phyloP scores from a whole-genome alignment of 2,113 vertebrate genomes.

The Xyrauchen texanus region DNA sequence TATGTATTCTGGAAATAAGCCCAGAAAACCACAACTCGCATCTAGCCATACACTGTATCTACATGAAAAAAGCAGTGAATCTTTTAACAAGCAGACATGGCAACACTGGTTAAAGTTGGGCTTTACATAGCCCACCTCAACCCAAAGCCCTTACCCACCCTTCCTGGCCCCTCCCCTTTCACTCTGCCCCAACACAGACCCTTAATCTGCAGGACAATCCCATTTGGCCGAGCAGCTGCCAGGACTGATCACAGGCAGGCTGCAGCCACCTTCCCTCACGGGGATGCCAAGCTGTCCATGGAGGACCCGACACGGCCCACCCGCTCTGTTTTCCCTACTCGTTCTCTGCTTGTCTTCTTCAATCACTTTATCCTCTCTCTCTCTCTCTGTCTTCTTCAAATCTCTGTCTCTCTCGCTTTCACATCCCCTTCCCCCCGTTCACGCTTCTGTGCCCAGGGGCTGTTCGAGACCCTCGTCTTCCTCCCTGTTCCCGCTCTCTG shows the following conservation, averaged over 20 bases:
- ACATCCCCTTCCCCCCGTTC: not conserved
- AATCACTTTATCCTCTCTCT: conserved; percentile 22
- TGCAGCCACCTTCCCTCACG: conserved; percentile 60
- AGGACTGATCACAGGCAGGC: conserved; percentile 66
- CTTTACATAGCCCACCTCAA: too few relatives aligned
- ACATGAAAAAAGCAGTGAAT: too few relatives aligned
- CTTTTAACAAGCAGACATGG: too few relatives aligned
- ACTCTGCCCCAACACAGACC: conserved; percentile 60
- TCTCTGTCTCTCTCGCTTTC: conserved; percentile 16
- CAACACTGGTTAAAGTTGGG: too few relatives aligned
- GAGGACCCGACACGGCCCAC: conserved; percentile 50
- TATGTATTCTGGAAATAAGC: too few relatives aligned
- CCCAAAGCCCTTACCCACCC: conserved; percentile 1
- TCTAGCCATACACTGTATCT: too few relatives aligned
- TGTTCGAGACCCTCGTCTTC: not conserved
- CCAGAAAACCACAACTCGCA: too few relatives aligned
- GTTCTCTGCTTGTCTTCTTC: conserved; percentile 19
- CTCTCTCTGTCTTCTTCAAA: conserved; percentile 1
- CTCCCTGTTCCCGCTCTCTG: not conserved
- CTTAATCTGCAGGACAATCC: conserved; percentile 78
- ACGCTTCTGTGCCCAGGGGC: conserved; percentile 9
- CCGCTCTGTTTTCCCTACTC: conserved; percentile 35
- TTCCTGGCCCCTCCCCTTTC: conserved; percentile 29
- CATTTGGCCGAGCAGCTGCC: conserved; percentile 79
- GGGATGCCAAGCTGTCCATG: conserved; percentile 78